Percentiles rank a stretch among this genome's conserved stretches.
Conservation (phyloP, 2,888 invertebrate genomes). For the Bimastos eiseni region DNA sequence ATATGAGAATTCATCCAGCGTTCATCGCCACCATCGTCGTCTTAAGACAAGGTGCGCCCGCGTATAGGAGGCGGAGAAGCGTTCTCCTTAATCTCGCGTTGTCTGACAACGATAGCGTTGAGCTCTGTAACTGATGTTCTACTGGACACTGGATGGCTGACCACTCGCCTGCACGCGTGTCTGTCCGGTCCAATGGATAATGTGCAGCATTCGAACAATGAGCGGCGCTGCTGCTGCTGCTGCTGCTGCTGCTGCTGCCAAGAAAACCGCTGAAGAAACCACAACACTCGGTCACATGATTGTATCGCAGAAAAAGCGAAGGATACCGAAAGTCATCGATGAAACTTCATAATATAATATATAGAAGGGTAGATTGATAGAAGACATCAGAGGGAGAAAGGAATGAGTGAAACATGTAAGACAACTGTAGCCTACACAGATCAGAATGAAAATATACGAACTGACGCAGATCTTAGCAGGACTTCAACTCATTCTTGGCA, state of each 20-base stretch:
- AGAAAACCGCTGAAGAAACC: too few species aligned
- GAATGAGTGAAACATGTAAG: background rate
- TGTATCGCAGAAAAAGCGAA: background rate
- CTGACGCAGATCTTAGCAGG: background rate
- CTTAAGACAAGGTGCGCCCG: background rate
- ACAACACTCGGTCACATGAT: too few species aligned
- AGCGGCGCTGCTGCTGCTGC: too few species aligned
- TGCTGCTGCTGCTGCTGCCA: too few species aligned
- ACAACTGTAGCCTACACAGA: background rate
- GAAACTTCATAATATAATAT: background rate
- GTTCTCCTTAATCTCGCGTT: background rate
- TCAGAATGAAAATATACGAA: background rate
- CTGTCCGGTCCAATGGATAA: background rate
- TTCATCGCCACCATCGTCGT: background rate
- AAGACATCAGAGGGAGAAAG: background rate
- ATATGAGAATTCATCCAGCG: too few species aligned
- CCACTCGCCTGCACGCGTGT: background rate
- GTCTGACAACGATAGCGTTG: background rate
- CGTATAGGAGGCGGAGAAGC: background rate
- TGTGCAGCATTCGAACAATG: background rate
- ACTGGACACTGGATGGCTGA: background rate
- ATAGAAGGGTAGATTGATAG: background rate
- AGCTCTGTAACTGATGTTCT: background rate
- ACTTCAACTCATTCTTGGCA: background rate
- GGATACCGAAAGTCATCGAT: background rate